Evolutionary conservation across 2,113 vertebrate genomes (phyloP), one percentile per base, ranked within the genome.

Genomic region (Siniperca knerii): DNA sequence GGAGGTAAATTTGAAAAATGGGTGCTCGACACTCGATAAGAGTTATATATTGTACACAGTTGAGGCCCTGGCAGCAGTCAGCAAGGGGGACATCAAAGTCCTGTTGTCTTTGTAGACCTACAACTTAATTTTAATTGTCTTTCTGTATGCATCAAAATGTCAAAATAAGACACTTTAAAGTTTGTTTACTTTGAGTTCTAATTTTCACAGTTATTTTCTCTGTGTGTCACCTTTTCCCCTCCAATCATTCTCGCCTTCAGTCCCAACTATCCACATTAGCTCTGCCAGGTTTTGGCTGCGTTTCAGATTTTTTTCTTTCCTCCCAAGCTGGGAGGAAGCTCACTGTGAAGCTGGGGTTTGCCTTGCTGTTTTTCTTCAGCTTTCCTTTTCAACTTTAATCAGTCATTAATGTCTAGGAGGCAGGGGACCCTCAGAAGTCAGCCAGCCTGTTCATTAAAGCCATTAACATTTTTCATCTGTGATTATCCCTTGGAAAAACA

Each of bases 381-480:
- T 81, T 40, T 79, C 55, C 77, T 69, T 91, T 84, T 93, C 78
- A 79, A 15, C 70, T 79, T 77, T 80, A 88, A 90, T 90, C 84
- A 82, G 60, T 82, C 84, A 83, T 64, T 71, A 68, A 23, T 76
- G 78, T 73, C 58, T 62, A 20, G 68, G 23, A 88, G 72, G 82
- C 73, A 80, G 76, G 78, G 67, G 37, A 75, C 75, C 78, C 70
- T 89, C 87, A 81, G 50, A 84, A 87, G 90, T 84, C 83, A 85
- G 65, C 80, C 77, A 72, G 16, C 52, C 70, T 83, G 77, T 85
- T 92, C 88, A 92, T 93, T 93, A 93, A 57, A 79, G 37, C 84
- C 83, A 91, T 92, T 94, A 87, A 89, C 81, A 89, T 90, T 92
- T 90, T 90, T 91, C 79, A 86, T 69, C 74, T 25, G 1, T 84